phyloP scores from a whole-genome alignment of 2,888 invertebrate genomes.

The Nephrotoma guestfalica region DNA sequence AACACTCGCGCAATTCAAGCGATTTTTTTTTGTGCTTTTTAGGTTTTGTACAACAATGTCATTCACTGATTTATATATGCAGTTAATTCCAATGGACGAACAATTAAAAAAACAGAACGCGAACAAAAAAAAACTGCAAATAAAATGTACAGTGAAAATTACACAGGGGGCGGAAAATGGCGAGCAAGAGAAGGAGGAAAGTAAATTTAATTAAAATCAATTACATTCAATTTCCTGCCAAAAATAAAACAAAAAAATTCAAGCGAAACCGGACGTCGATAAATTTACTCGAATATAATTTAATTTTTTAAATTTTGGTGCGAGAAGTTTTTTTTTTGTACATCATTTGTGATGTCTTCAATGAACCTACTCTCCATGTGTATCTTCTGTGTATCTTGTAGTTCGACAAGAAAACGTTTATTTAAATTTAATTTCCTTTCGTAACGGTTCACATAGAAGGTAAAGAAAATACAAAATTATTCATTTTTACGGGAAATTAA shows the following conservation, averaged over 20 bases:
- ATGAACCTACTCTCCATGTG: background rate
- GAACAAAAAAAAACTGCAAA: background rate
- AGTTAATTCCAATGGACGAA: background rate
- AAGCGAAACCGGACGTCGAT: background rate
- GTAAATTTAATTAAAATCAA: background rate
- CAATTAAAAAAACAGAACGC: background rate
- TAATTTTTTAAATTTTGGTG: too few species aligned
- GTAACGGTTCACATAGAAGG: background rate
- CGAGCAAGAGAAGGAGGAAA: background rate
- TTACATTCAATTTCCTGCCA: background rate
- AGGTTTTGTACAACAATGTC: background rate
- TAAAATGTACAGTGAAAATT: background rate
- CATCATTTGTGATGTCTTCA: background rate
- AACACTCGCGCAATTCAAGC: background rate
- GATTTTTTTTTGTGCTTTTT: background rate
- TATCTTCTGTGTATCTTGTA: too few species aligned
- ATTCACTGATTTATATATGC: background rate
- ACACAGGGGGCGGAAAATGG: background rate
- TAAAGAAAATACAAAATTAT: background rate
- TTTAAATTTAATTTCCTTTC: background rate
- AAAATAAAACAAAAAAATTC: background rate
- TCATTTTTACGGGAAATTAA: background rate
- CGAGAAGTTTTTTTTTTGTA: background rate
- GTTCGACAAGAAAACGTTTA: background rate
- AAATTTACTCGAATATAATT: background rate